Conservation (phyloP, 2,888 invertebrate genomes). For the Pristionchus arcanus region DNA sequence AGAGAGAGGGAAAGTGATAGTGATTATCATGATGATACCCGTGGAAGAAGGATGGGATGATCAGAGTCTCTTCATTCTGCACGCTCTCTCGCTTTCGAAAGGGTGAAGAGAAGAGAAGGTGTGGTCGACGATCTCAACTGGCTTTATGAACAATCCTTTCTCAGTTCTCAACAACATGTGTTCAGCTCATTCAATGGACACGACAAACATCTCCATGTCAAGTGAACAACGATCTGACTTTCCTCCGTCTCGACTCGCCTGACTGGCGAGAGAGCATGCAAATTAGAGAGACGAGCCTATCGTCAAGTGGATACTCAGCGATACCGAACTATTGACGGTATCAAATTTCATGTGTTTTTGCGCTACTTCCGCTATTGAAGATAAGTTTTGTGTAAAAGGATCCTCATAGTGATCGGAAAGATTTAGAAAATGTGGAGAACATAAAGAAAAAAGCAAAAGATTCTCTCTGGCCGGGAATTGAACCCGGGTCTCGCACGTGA, state of each 20-base stretch:
- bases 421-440: not conserved
- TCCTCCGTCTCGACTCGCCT: too few species aligned
- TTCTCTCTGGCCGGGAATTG: constrained; percentile 82
- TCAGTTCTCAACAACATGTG: not conserved
- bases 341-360: not conserved
- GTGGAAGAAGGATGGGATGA: not conserved
- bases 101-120: not conserved
- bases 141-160: not conserved
- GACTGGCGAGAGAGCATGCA: too few species aligned
- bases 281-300: too few species aligned
- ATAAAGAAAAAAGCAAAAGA: not conserved
- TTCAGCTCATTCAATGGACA: not conserved
- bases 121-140: not conserved
- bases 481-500: constrained; percentile 83
- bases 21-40: constrained; percentile 49
- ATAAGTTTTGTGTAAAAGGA: not conserved
- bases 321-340: not conserved
- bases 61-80: not conserved
- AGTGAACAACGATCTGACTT: too few species aligned
- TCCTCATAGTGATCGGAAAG: too few species aligned
- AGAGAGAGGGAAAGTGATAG: constrained; percentile 42
- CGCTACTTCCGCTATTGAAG: not conserved
- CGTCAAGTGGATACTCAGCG: not conserved
- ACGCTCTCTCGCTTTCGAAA: not conserved
- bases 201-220: not conserved